Conservation (phyloP, 2,797 vertebrate genomes). For the Oreochromis mossambicus region DNA sequence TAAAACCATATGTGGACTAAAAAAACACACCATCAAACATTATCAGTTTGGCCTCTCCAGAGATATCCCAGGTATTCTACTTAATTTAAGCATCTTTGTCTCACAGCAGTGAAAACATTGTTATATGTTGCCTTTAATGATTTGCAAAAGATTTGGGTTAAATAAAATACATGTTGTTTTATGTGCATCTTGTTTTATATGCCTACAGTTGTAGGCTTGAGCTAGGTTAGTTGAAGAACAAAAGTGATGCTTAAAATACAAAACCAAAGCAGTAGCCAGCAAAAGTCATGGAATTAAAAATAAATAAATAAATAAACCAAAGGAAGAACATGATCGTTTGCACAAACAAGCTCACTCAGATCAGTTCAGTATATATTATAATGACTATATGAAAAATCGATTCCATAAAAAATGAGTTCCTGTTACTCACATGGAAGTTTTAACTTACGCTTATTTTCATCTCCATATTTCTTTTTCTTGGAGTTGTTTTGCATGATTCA, state of each 20-base stretch:
- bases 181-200: background rate
- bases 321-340: background rate
- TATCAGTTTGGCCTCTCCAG: background rate
- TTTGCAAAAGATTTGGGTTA: background rate
- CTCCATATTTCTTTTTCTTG: background rate
- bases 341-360: background rate
- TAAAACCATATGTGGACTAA: background rate
- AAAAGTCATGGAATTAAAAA: background rate
- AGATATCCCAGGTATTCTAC: background rate
- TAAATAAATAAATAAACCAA: background rate
- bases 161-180: background rate
- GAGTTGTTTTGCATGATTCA: background rate
- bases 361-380: background rate
- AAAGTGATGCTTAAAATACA: background rate
- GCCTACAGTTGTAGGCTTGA: background rate
- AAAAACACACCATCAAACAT: background rate
- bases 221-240: background rate
- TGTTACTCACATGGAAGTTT: background rate
- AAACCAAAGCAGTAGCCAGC: background rate
- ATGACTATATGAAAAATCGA: background rate
- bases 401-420: background rate
- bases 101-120: background rate
- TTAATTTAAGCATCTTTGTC: background rate
- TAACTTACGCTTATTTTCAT: background rate
- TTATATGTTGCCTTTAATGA: background rate